Percentiles rank a stretch among this genome's conserved stretches.
Conservation (phyloP, 2,888 invertebrate genomes). For the Unio pictorum region DNA sequence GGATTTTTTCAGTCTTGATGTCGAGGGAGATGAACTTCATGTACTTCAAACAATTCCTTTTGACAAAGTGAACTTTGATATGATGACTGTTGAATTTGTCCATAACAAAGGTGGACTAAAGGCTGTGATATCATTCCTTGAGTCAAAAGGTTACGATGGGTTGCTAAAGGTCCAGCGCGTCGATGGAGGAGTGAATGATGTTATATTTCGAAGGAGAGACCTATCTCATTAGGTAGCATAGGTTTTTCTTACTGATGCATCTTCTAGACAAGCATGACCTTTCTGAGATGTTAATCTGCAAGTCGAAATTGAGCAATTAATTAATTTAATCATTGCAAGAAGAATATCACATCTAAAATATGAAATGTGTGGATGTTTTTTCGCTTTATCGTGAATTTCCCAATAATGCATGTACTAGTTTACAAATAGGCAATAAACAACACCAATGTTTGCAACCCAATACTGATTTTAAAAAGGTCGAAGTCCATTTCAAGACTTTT, state of each 20-base stretch:
- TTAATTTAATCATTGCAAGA: too few species aligned
- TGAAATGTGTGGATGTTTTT: too few species aligned
- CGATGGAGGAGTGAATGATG: slow-evolving; percentile 39
- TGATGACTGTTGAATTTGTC: slow-evolving; percentile 56
- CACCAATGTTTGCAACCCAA: too few species aligned
- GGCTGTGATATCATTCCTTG: slow-evolving; percentile 25
- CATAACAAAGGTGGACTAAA: slow-evolving; percentile 27
- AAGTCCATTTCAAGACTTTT: too few species aligned
- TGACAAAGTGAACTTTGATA: slow-evolving; percentile 73
- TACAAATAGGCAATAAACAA: too few species aligned
- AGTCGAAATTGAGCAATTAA: too few species aligned
- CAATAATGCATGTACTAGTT: too few species aligned
- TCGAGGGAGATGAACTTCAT: slow-evolving; percentile 74
- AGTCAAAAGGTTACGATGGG: slow-evolving; percentile 34
- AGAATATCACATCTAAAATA: too few species aligned
- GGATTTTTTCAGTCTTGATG: slow-evolving; percentile 81
- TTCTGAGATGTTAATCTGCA: too few species aligned
- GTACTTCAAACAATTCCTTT: slow-evolving; percentile 78
- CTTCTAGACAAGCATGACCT: too few species aligned
- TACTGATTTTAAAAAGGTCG: too few species aligned
- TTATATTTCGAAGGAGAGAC: slow-evolving; percentile 41
- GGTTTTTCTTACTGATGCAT: not conserved
- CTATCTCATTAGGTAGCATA: slow-evolving; percentile 12
- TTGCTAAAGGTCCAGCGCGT: slow-evolving; percentile 33
- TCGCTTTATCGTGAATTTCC: too few species aligned